phyloP scores from a whole-genome alignment of 2,113 vertebrate species.

The Paradisaea rubra region DNA sequence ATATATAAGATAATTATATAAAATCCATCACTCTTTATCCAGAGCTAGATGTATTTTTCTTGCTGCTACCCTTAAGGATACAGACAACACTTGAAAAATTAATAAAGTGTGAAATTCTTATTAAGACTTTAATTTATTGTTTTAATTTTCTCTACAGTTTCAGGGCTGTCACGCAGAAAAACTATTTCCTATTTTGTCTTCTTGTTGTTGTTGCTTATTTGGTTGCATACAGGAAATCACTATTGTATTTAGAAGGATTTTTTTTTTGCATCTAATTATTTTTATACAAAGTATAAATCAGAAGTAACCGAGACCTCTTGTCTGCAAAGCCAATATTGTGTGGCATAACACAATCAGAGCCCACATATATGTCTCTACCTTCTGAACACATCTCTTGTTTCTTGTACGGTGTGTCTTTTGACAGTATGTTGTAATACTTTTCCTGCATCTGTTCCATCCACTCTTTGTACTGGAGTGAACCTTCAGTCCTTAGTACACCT shows the following conservation, averaged over 20 bases:
- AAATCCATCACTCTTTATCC: background rate
- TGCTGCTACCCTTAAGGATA: background rate
- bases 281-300: background rate
- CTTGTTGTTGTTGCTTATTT: background rate
- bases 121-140: background rate
- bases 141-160: background rate
- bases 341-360: background rate
- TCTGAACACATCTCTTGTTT: background rate
- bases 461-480: background rate
- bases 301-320: background rate
- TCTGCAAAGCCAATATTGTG: background rate
- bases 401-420: background rate
- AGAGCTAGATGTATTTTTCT: background rate
- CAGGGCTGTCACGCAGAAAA: background rate
- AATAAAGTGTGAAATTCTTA: background rate
- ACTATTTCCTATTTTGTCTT: background rate
- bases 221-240: background rate
- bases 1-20: too few species aligned
- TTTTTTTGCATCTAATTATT: background rate
- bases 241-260: background rate
- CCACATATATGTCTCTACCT: background rate
- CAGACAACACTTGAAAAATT: background rate
- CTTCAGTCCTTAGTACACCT: background rate
- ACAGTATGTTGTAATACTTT: background rate
- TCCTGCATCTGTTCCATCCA: background rate